Evolutionary conservation across 2,888 invertebrate genomes (phyloP).

Genomic region (Palloptera scutellata): DNA sequence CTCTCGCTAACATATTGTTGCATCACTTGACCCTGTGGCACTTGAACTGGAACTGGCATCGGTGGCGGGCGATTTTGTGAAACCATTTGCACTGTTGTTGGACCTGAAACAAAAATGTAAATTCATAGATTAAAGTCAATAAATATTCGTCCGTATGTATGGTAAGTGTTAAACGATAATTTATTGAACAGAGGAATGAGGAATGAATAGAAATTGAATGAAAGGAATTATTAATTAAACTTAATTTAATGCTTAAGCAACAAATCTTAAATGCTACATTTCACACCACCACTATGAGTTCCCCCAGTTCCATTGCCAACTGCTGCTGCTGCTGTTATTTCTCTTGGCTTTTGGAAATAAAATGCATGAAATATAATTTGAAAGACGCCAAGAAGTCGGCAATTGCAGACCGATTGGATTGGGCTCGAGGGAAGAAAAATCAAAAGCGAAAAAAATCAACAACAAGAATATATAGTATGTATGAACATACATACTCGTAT

Average conservation of each 20-base stretch:
- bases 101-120: conserved; percentile 73
- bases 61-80: conserved; percentile 80
- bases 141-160: conserved; percentile 11
- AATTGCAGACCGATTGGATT: neutral
- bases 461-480: neutral
- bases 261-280: too few species aligned
- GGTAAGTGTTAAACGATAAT: too few species aligned
- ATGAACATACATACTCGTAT: neutral
- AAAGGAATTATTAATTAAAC: neutral
- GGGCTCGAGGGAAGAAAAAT: neutral
- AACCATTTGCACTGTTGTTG: conserved; percentile 86
- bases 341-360: conserved; percentile 5
- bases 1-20: conserved; percentile 92
- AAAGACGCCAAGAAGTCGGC: neutral
- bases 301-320: neutral
- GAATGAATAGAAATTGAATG: neutral
- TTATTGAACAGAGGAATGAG: too few species aligned
- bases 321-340: neutral
- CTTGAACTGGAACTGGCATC: conserved; percentile 88
- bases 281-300: too few species aligned
- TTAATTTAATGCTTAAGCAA: neutral
- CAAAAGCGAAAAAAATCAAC: neutral
- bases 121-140: conserved; percentile 49
- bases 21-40: conserved; percentile 90
- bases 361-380: neutral